A percentile compares a stretch with the other conserved stretches of the same genome.
Evolutionary conservation across 2,888 invertebrate genomes (phyloP).

Genomic region (Synanthedon vespiformis): DNA sequence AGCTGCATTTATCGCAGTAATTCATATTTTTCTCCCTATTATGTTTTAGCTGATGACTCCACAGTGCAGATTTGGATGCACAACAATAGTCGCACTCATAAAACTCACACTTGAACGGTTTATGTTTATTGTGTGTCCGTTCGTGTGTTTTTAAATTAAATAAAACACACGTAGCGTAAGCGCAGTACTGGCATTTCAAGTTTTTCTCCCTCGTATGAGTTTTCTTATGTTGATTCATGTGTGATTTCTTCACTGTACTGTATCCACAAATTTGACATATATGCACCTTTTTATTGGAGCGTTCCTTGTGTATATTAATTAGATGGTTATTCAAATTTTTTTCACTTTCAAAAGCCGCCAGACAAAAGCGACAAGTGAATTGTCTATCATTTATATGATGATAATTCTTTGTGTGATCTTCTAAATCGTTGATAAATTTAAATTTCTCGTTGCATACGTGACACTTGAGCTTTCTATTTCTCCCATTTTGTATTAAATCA

Average conservation of each 20-base stretch:
- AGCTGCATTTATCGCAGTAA: conserved; percentile 36
- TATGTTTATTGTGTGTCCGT: conserved; percentile 19
- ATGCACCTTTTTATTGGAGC: conserved; percentile 7
- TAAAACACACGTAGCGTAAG: conserved; percentile 20
- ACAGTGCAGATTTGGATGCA: conserved; percentile 21
- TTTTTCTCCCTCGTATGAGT: conserved; percentile 14
- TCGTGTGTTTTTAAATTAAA: conserved; percentile 29
- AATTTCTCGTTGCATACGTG: conserved; percentile 20
- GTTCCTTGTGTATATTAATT: conserved; percentile 10
- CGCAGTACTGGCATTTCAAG: conserved; percentile 18
- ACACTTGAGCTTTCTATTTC: conserved; percentile 16
- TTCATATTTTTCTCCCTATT: conserved; percentile 20
- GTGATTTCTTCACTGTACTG: conserved; percentile 19
- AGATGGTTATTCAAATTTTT: conserved; percentile 14
- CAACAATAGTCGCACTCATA: conserved; percentile 14
- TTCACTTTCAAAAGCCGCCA: conserved; percentile 13
- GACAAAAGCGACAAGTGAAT: conserved; percentile 16
- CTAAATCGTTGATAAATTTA: conserved; percentile 10
- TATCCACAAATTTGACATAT: conserved; percentile 22
- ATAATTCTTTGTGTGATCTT: conserved; percentile 12
- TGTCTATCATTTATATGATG: conserved; percentile 11
- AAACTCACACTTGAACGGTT: conserved; percentile 17
- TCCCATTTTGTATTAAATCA: conserved; percentile 11
- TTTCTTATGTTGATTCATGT: conserved; percentile 21
- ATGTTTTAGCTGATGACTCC: conserved; percentile 29